Base-by-base conservation (phyloP, 2,888 invertebrate genomes). In the Spilarctia lutea region DNA sequence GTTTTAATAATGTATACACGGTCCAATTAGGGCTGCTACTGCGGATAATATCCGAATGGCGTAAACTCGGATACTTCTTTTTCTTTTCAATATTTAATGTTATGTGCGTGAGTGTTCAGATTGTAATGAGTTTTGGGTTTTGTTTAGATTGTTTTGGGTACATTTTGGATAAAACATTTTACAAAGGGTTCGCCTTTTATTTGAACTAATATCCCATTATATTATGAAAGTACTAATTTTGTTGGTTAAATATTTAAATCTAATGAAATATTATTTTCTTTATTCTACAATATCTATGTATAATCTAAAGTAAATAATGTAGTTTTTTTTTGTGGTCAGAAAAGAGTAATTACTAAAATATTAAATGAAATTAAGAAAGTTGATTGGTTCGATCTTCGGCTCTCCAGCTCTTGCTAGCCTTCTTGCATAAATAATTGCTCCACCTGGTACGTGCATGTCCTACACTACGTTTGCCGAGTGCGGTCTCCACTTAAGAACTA, bases 1-100 rank as follows among this genome's bases (percentile, higher is more conserved):
- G 85, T 87, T 89, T 87, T 85, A 83, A 87, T 89, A 84, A 79
- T 83, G 71, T 82, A 79, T 81, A 86, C 81, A 76, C 81, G 79
- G 75, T 79, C 80, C 82, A 81, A 84, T 85, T 79, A 86, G 85
- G 86, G 85, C 71, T 86, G 78, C 75, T 72, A 68, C 77, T 71
- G 72, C 52, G 75, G 71, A 80, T 83, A 79, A 75, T 80, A 79
- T 83, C 70, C 74, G 75, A 79, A 80, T 75, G 71, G 75, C 74
- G 68, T 45, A 70, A 33, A 73, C 70, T 71, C 66, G 77, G 77
- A 73, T 80, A 80, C 81, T 83, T 72, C 77, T 83, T 81, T 63
- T 73, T 72, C 52, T 83, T 76, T 73, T 68, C 75, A 72, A 83
- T 77, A 78, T 83, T 79, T 83, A 72, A 81, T 75, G 73, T 79